These are phyloP conservation scores for Heliconius ethilla DNA, from an alignment of 2,888 invertebrate species.

Conservation along the genomic window DNA sequence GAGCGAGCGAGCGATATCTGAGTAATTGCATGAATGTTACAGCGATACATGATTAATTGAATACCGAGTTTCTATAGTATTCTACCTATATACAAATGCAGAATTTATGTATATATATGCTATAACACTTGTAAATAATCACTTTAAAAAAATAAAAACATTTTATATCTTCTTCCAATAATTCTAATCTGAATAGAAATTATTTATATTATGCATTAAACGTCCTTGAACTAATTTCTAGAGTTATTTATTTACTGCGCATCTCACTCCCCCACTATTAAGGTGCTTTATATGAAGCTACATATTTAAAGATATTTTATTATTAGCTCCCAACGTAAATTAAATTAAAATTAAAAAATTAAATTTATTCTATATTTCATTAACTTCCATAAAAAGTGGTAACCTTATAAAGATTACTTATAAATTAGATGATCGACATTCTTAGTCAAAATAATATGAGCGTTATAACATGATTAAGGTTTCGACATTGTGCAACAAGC, in stretches of 20 bases:
- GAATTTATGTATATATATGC: too few species aligned
- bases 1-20: too few species aligned
- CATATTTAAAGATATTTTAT: background rate
- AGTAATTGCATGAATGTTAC: too few species aligned
- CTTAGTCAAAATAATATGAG: background rate
- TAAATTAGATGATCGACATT: slow-evolving; percentile 17
- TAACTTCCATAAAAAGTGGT: slow-evolving; percentile 1
- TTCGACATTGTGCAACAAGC: background rate
- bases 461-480: background rate
- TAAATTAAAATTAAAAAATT: background rate
- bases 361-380: slow-evolving; percentile 17
- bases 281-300: slow-evolving; percentile 1
- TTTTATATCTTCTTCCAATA: slow-evolving; percentile 13
- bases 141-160: background rate
- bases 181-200: slow-evolving; percentile 31
- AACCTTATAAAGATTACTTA: slow-evolving; percentile 22
- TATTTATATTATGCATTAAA: slow-evolving; percentile 16
- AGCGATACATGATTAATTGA: background rate
- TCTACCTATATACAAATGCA: too few species aligned
- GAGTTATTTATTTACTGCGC: background rate
- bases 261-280: background rate
- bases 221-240: slow-evolving; percentile 34
- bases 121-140: too few species aligned
- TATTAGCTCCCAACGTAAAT: slow-evolving; percentile 12
- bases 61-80: background rate